Evolutionary conservation across 2,888 invertebrate species (phyloP), one percentile per base, ranked within the genome.

Genomic region (Drosophila nigricruria): DNA sequence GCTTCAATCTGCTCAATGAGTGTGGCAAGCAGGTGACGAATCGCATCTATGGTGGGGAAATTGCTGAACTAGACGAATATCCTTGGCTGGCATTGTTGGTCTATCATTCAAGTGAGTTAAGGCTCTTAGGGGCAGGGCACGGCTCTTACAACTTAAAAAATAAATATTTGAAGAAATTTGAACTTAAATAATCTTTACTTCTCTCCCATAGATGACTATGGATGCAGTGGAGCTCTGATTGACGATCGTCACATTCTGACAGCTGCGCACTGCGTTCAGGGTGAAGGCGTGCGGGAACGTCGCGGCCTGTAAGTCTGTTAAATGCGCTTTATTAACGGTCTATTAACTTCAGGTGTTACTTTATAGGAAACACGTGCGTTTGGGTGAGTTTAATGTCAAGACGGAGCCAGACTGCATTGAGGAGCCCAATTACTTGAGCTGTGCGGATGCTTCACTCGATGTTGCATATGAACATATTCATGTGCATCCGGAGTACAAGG

Each of bases 311-410:
- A 92, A 94, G 95, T 94, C 0, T 5, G 2, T 43, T 4, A 3
- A 36, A 8, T 12, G 16, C 12, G 32, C 3, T 10, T 8, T 0
- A 14, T 5, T n/a, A 9, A 12, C 16, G 14, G 9, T 53, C 16
- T 8, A n/a, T 12, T 54, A 20, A 50, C 1, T 16, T 5, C 5
- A 6, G 18, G 30, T 32, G 18, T 4, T 32, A 20, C 4, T 32
- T 32, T 32, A 0, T 1, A 93, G 93, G 54, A 92, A 93, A 72
- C 92, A 93, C 43, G 94, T 94, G 3, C 94, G 95, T 14, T 92
- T 96, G 42, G 96, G 96, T 1, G 96, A 96, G 92, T 95, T 95
- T 81, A 95, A 96, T 84, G 94, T 94, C 0, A 94, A 94, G 76
- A 94, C 94, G 1, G 94, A 94, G 40, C 92, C 94, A 0, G 96